Evolutionary conservation across 2,888 invertebrate species (phyloP).

Genomic region (Serripes groenlandicus): DNA sequence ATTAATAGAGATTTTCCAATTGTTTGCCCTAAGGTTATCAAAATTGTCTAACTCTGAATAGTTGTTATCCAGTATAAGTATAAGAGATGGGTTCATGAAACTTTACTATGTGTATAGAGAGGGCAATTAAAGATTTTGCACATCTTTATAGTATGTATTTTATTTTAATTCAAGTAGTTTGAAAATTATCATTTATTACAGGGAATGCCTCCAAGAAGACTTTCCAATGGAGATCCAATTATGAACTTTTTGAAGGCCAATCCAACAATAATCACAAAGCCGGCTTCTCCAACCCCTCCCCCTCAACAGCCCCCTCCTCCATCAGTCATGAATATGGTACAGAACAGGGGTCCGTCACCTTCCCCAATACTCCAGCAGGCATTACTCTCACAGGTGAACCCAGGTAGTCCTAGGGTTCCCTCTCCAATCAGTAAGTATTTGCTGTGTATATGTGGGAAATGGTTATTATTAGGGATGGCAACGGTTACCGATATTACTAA

Average conservation of each 20-base stretch:
- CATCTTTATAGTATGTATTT: no score
- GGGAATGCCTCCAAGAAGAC: slow-evolving; percentile 31
- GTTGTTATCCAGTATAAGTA: no score
- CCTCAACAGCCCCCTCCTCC: slow-evolving; percentile 64
- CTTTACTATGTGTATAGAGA: no score
- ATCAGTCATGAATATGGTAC: slow-evolving; percentile 63
- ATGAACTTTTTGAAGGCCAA: slow-evolving; percentile 83
- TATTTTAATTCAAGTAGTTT: no score
- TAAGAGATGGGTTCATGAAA: no score
- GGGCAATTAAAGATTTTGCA: no score
- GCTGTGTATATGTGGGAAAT: no score
- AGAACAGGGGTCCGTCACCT: slow-evolving; percentile 74
- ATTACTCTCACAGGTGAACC: slow-evolving; percentile 70
- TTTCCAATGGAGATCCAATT: slow-evolving; percentile 75
- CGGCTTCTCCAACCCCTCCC: slow-evolving; percentile 82
- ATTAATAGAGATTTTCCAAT: no score
- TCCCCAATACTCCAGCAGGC: slow-evolving; percentile 72
- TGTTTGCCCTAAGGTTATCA: no score
- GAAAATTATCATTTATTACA: background rate
- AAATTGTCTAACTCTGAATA: no score
- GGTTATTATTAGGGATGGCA: no score
- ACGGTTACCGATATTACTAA: no score
- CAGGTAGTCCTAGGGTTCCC: slow-evolving; percentile 80
- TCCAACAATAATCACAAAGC: slow-evolving; percentile 83
- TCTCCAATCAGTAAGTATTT: slow-evolving; percentile 84